Conservation (phyloP, 2,888 invertebrate species). For the Julus scanicus region DNA sequence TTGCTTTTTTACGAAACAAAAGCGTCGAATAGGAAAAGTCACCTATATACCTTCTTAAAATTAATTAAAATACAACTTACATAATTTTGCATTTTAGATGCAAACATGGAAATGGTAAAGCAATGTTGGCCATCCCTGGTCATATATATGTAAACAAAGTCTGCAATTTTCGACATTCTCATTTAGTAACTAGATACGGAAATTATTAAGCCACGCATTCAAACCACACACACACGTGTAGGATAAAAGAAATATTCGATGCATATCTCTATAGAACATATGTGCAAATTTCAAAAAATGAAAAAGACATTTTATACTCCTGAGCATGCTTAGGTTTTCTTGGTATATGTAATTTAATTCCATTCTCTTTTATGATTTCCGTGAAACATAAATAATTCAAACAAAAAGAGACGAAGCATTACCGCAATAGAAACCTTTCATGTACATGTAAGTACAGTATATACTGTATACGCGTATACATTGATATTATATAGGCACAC, state of each 20-base stretch:
- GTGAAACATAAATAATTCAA: constrained; percentile 28
- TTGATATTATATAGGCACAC: background rate
- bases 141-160: too few relatives aligned
- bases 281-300: background rate
- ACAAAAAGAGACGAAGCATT: background rate
- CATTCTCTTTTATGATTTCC: constrained; percentile 26
- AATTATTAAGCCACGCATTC: background rate
- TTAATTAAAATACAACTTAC: too few relatives aligned
- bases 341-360: constrained; percentile 1
- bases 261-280: background rate
- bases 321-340: background rate
- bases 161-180: background rate
- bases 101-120: too few relatives aligned
- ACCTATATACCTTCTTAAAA: too few relatives aligned
- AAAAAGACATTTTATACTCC: background rate
- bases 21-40: too few relatives aligned
- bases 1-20: too few relatives aligned
- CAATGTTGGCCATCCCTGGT: too few relatives aligned
- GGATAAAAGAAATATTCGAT: too few relatives aligned
- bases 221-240: background rate
- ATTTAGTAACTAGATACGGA: background rate
- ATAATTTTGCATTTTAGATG: too few relatives aligned
- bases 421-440: background rate
- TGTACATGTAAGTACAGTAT: background rate
- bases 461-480: background rate